Conservation (phyloP, 2,797 vertebrate genomes). For the Cryptoprocta ferox region DNA sequence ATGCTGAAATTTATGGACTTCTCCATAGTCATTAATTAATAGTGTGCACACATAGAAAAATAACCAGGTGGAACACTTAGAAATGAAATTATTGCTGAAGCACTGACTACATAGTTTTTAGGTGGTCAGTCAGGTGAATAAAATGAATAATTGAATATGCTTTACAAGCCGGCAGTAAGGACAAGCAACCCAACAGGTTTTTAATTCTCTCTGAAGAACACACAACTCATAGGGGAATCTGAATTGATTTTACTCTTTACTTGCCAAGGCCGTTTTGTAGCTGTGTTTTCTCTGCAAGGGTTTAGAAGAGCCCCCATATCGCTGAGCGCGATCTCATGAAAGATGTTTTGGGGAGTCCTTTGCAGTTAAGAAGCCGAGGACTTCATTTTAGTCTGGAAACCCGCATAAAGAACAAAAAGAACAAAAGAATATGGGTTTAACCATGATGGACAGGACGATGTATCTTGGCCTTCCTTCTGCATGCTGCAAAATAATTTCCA, state of each 20-base stretch:
- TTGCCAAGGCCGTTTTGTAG: background rate
- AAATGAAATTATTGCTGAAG: constrained; percentile 82
- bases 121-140: constrained; percentile 77
- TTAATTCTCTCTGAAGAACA: constrained; percentile 56
- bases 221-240: background rate
- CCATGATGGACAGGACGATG: background rate
- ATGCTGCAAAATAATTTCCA: constrained; percentile 45
- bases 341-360: background rate
- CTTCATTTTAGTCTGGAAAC: background rate
- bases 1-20: constrained; percentile 79
- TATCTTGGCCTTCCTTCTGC: background rate
- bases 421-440: background rate
- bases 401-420: background rate
- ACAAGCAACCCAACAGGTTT: constrained; percentile 61
- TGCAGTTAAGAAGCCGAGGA: background rate
- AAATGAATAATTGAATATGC: constrained; percentile 80
- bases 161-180: constrained; percentile 61
- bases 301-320: background rate
- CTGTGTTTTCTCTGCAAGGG: background rate
- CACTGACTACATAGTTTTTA: constrained; percentile 77
- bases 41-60: constrained; percentile 74
- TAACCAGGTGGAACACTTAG: constrained; percentile 75
- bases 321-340: background rate
- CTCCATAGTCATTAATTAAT: constrained; percentile 79
- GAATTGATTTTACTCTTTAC: constrained; percentile 54